phyloP scores from a whole-genome alignment of 2,888 invertebrate genomes.

The Ametastegia equiseti region DNA sequence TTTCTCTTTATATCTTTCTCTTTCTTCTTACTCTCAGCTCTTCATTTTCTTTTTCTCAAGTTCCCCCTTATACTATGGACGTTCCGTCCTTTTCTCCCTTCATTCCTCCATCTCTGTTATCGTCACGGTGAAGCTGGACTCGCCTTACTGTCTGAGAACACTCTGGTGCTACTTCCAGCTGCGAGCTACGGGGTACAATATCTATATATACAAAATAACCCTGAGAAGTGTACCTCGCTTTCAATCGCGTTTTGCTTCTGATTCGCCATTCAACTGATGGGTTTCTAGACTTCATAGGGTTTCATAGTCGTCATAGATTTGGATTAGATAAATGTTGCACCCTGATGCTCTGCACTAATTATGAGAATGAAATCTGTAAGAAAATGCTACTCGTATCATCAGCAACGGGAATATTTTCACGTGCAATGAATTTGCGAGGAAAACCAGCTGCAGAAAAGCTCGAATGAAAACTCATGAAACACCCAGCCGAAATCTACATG shows the following conservation, averaged over 20 bases:
- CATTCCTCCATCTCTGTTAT: constrained; percentile 36
- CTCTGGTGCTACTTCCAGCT: not conserved
- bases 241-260: constrained; percentile 16
- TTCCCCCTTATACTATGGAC: constrained; percentile 41
- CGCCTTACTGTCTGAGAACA: constrained; percentile 42
- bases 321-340: too few species aligned
- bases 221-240: not conserved
- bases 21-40: constrained; percentile 10
- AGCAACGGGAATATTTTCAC: too few species aligned
- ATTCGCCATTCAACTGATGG: not conserved
- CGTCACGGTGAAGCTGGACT: constrained; percentile 23
- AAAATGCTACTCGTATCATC: too few species aligned
- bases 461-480: not conserved
- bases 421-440: not conserved
- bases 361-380: too few species aligned
- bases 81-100: constrained; percentile 1
- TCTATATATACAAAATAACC: not conserved
- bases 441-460: too few species aligned
- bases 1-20: not conserved
- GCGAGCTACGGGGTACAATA: not conserved
- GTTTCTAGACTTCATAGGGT: too few species aligned
- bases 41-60: constrained; percentile 50
- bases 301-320: too few species aligned
- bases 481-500: not conserved
- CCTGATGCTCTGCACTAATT: too few species aligned